phyloP scores from a whole-genome alignment of 2,113 vertebrate genomes.

The Oncorhynchus nerka region DNA sequence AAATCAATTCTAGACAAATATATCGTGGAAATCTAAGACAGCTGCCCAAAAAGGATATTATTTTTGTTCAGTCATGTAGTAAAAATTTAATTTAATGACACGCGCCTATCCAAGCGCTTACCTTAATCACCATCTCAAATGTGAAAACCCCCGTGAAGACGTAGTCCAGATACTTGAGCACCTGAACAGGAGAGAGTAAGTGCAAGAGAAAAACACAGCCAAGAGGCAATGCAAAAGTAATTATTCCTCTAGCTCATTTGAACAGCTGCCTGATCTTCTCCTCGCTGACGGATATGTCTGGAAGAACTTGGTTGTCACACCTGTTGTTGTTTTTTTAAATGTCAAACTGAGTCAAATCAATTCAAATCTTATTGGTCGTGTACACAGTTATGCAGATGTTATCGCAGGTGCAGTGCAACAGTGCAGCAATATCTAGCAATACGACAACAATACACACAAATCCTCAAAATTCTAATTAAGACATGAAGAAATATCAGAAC shows the following conservation, averaged over 20 bases:
- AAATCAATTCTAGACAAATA: not conserved
- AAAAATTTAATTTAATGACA: not conserved
- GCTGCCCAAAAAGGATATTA: not conserved
- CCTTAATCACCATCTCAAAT: slow-evolving; percentile 99
- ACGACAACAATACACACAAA: too few species aligned
- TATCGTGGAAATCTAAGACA: too few species aligned
- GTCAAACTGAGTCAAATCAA: too few species aligned
- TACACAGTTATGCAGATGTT: too few species aligned
- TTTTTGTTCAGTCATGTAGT: not conserved
- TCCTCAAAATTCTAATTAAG: too few species aligned
- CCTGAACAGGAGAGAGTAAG: slow-evolving; percentile 66
- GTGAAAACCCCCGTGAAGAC: slow-evolving; percentile 97
- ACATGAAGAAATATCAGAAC: too few species aligned
- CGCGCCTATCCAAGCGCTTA: slow-evolving; percentile 54
- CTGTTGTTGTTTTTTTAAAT: too few species aligned
- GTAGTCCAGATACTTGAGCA: slow-evolving; percentile 96
- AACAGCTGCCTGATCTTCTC: not conserved
- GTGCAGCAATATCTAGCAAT: too few species aligned
- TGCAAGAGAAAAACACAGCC: not conserved
- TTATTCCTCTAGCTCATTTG: not conserved
- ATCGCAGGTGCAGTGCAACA: too few species aligned
- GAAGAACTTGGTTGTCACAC: not conserved
- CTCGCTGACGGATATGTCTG: not conserved
- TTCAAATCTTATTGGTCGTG: too few species aligned
- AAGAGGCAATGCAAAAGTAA: not conserved